A percentile compares a stretch with the other conserved stretches of the same genome.
Conservation (phyloP, 2,888 invertebrate genomes). For the Eupeodes latifasciatus region DNA sequence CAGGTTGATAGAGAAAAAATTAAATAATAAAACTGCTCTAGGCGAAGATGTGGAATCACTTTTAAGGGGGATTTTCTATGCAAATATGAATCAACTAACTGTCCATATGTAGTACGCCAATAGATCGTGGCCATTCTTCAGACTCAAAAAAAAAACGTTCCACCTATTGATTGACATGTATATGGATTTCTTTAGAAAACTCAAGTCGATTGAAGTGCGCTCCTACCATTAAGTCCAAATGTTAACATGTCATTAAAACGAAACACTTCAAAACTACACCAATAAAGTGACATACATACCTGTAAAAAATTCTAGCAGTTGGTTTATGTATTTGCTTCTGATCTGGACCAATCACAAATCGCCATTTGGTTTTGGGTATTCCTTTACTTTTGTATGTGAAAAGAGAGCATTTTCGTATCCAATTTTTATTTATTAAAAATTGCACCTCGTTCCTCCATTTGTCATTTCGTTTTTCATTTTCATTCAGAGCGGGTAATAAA, state of each 20-base stretch:
- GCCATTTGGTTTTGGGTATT: conserved; percentile 78
- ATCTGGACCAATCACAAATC: conserved; percentile 81
- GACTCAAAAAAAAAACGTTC: too few species aligned
- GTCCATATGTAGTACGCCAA: too few species aligned
- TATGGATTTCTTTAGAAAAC: too few species aligned
- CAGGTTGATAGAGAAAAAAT: too few species aligned
- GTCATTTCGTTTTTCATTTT: conserved; percentile 67
- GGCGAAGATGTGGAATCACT: too few species aligned
- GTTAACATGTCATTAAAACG: not conserved
- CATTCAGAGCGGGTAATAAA: conserved; percentile 39
- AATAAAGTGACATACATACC: not conserved
- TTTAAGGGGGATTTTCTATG: too few species aligned
- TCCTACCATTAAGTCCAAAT: not conserved
- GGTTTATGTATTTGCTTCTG: conserved; percentile 63
- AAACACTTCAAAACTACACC: not conserved
- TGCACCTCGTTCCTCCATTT: conserved; percentile 27
- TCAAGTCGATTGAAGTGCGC: too few species aligned
- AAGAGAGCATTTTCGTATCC: conserved; percentile 40
- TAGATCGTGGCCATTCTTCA: too few species aligned
- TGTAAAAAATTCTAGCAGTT: conserved; percentile 24
- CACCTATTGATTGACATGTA: too few species aligned
- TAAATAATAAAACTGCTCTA: too few species aligned
- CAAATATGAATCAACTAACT: too few species aligned
- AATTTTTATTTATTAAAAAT: conserved; percentile 34
- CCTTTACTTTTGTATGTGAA: conserved; percentile 24